Conservation (phyloP, 2,888 invertebrate genomes). For the Acanthosepion esculentum region DNA sequence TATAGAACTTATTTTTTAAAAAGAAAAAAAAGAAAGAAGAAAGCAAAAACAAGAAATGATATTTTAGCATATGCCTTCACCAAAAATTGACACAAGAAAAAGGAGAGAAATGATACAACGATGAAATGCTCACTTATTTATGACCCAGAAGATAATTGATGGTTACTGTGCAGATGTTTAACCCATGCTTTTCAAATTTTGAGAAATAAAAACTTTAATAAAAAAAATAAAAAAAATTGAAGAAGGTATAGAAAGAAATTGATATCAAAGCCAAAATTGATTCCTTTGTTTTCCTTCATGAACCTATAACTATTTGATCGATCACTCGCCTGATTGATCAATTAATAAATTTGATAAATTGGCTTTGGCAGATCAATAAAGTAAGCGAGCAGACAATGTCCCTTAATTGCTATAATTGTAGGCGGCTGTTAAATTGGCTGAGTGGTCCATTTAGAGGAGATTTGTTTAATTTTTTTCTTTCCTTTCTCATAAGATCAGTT, state of each 20-base stretch:
- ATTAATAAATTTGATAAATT: conserved; percentile 9
- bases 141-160: background rate
- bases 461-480: background rate
- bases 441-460: background rate
- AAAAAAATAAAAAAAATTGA: background rate
- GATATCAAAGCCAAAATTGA: background rate
- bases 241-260: background rate
- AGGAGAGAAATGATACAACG: background rate
- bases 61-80: background rate
- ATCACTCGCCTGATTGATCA: background rate
- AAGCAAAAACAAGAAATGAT: too few species aligned
- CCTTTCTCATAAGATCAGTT: background rate
- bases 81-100: background rate
- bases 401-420: background rate
- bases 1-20: too few species aligned
- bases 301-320: conserved; percentile 16
- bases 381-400: background rate
- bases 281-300: background rate
- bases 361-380: background rate
- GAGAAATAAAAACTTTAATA: background rate
- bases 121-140: background rate
- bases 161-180: background rate
- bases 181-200: background rate
- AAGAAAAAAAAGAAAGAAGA: too few species aligned
- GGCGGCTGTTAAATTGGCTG: background rate